Percentiles rank a stretch among this genome's conserved stretches.
phyloP scores from a whole-genome alignment of 2,797 vertebrate species.

The Meda fulgida region DNA sequence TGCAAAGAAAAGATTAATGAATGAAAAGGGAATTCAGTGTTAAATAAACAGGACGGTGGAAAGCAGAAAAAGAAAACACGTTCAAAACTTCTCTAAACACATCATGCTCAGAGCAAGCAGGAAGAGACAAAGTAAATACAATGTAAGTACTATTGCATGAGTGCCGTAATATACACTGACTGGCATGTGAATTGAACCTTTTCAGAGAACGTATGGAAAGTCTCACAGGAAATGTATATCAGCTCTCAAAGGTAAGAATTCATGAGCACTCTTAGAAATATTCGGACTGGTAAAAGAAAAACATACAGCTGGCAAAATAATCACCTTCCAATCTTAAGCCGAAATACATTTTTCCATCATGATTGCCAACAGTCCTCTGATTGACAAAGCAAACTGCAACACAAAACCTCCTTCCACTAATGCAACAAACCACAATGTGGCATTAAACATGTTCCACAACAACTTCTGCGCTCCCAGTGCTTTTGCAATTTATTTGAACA shows the following conservation, averaged over 20 bases:
- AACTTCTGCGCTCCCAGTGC: neutral
- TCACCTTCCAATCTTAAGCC: constrained; percentile 2
- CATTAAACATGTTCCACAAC: constrained; percentile 37
- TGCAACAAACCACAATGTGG: constrained; percentile 50
- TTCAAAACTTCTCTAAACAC: neutral
- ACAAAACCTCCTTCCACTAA: constrained; percentile 38
- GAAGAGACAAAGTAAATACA: constrained; percentile 9
- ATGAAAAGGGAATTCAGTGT: constrained; percentile 3
- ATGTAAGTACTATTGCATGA: constrained; percentile 28
- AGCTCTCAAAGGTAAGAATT: constrained; percentile 14
- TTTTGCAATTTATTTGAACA: constrained; percentile 49
- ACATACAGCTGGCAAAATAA: constrained; percentile 1
- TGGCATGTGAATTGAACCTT: constrained; percentile 17
- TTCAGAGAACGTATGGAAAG: constrained; percentile 13
- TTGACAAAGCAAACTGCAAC: constrained; percentile 36
- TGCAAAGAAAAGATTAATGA: constrained; percentile 18
- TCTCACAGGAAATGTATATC: constrained; percentile 9
- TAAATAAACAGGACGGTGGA: constrained; percentile 1
- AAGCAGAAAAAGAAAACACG: neutral
- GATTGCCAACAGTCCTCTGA: constrained; percentile 32
- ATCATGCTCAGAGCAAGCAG: constrained; percentile 5
- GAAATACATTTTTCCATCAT: constrained; percentile 19
- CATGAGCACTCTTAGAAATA: neutral
- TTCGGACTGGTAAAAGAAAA: neutral
- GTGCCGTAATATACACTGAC: constrained; percentile 6